Evolutionary conservation across 2,888 invertebrate species (phyloP), one percentile per base, ranked within the genome.

Genomic region (Lordiphosa fenestrarum): DNA sequence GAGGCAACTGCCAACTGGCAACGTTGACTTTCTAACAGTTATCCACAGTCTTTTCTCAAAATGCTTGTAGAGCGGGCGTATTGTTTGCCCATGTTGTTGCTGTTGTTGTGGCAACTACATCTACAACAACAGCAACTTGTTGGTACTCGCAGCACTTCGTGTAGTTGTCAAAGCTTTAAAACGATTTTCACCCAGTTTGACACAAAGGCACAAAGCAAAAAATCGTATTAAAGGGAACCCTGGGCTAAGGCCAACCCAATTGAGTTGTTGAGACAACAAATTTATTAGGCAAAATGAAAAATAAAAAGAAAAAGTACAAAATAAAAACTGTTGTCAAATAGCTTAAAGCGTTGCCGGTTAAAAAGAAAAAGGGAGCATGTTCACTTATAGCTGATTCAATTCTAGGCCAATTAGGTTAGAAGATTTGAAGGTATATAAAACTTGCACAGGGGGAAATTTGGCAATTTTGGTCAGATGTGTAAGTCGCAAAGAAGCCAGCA

Each of bases 101-200:
- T 19, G 4, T 19, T 19, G 19, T 55, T 54, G 66, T 51, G 53
- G 52, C 42, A 63, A 50, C 50, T 57, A 48, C 51, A 52, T 41
- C 39, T 42, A 30, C 58, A 59, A 48, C 71, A 71, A 48, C 68
- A 57, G 30, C 37, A 57, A n/a, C 47, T 57, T 47, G 67, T 49
- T 47, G 53, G 44, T 44, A 44, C 30, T 30, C 30, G 30, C 30
- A 30, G 56, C 48, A 37, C 60, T 76, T 75, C 77, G 78, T 81
- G 82, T 77, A 64, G 77, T 83, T 77, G 84, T 77, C 76, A 77
- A 83, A 67, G 73, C 62, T 65, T 69, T 84, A 74, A 84, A 81
- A 69, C 85, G 80, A 77, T 83, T 81, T 85, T 81, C 76, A 70
- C 81, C 74, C 70, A 77, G 71, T 77, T 84, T 81, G 77, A 85